Evolutionary conservation across 2,888 invertebrate genomes (phyloP), one percentile per base, ranked within the genome.

Genomic region (Suillia variegata): DNA sequence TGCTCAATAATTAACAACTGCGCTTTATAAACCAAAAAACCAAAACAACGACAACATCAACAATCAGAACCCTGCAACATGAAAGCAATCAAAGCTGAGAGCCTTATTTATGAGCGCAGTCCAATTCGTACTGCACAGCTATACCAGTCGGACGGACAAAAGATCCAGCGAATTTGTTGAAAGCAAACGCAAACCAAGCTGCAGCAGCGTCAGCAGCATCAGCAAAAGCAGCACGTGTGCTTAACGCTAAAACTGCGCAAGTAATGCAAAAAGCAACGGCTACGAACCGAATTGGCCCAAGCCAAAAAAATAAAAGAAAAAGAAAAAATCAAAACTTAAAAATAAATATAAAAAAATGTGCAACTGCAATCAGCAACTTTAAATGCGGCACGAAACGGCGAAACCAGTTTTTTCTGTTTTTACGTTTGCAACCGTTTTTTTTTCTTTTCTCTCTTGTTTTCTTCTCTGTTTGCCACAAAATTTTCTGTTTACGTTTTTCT

Each of bases 161-260:
- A 13, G 3, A n/a, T 5, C 38, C 47, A 45, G 56, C 48, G 33
- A 42, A 59, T 22, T 55, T 59, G 49, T 48, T 38, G 34, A 38
- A n/a, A 38, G 38, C 38, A 38, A n/a, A 10, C 38, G n/a, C 38
- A n/a, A n/a, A 5, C 31, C 31, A n/a, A 38, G n/a, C n/a, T 38
- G 15, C 38, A 13, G 4, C 5, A 45, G 45, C 17, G 45, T 20
- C 20, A 20, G 18, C 17, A 8, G 31, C 31, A 31, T 31, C 31
- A 53, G 58, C 24, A 61, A 62, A 54, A 62, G 61, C 24, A 59
- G 63, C 67, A 67, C 67, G 67, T 67, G 67, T 58, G 62, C 62
- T 60, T 59, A 57, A 57, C 63, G 26, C 61, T 31, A 8, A 31
- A n/a, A n/a, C n/a, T n/a, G n/a, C n/a, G n/a, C n/a, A n/a, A n/a